These are phyloP conservation scores for Eonycteris spelaea DNA, from an alignment of 2,113 vertebrate species.

Conservation along the genomic window DNA sequence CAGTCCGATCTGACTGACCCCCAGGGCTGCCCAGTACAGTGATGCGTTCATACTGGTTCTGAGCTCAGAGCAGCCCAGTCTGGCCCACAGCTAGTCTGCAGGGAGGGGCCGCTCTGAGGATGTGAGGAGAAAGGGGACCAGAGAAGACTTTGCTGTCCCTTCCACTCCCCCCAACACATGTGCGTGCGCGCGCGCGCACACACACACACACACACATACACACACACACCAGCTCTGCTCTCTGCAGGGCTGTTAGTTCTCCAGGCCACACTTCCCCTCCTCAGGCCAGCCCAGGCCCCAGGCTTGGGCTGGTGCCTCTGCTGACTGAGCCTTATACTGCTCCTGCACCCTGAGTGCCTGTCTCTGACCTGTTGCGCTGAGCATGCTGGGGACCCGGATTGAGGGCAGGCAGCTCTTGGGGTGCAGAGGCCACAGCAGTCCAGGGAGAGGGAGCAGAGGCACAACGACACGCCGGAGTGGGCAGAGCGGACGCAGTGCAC, in stretches of 20 bases:
- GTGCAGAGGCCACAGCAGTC: too few species aligned
- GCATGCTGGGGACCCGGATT: neutral
- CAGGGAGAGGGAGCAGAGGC: neutral
- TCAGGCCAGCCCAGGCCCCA: neutral
- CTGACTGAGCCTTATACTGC: neutral
- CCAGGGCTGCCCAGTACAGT: rapidly evolving
- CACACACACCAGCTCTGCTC: neutral
- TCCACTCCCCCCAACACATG: too few species aligned
- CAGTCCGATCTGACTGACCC: rapidly evolving
- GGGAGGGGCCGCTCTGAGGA: neutral
- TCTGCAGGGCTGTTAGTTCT: neutral
- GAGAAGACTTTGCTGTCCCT: too few species aligned
- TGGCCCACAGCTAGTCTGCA: neutral
- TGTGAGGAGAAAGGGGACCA: neutral
- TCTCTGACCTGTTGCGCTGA: neutral
- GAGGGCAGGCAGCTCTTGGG: neutral
- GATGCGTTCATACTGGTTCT: too few species aligned
- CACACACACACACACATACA: too few species aligned
- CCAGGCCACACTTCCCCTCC: rapidly evolving
- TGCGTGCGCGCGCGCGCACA: too few species aligned
- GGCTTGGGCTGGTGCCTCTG: neutral
- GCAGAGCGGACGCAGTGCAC: too few species aligned
- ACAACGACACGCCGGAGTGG: rapidly evolving
- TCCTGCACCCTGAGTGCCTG: neutral
- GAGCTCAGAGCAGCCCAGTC: rapidly evolving